Evolutionary conservation across 2,797 vertebrate species (phyloP).

Genomic region (Nothura maculosa): DNA sequence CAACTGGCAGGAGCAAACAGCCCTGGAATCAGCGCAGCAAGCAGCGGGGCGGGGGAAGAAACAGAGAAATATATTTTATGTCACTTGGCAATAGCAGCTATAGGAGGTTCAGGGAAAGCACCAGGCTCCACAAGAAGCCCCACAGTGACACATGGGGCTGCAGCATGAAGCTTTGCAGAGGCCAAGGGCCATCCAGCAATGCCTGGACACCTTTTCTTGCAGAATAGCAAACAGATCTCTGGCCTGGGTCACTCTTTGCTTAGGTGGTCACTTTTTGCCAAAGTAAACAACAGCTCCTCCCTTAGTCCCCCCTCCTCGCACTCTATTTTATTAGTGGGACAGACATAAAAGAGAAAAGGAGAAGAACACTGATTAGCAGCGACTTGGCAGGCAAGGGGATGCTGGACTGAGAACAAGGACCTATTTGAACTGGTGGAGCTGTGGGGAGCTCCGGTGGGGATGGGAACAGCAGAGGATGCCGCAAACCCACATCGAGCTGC

Average conservation of each 20-base stretch:
- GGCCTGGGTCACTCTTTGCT: slow-evolving; percentile 13
- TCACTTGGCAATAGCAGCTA: neutral
- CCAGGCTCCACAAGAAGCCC: neutral
- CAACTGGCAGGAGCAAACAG: neutral
- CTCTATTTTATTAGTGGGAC: slow-evolving; percentile 29
- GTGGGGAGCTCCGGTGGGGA: neutral
- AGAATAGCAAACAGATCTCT: neutral
- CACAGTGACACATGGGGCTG: rapidly evolving
- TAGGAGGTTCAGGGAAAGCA: neutral
- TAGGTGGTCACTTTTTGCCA: neutral
- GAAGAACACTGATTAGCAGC: neutral
- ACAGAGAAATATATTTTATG: neutral
- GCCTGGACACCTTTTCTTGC: neutral
- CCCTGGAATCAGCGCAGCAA: neutral
- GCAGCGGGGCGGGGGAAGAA: rapidly evolving
- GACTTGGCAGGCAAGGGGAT: slow-evolving; percentile 1
- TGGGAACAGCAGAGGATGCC: neutral
- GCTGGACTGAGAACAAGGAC: neutral
- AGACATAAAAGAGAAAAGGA: slow-evolving; percentile 7
- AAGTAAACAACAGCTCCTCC: slow-evolving; percentile 37
- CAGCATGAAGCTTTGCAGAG: neutral
- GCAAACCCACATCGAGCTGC: neutral
- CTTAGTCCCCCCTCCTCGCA: neutral
- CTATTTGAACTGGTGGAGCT: neutral
- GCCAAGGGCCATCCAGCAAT: neutral